Percentiles rank a stretch among this genome's conserved stretches.
phyloP scores from a whole-genome alignment of 1,140 invertebrate species.

The Planococcus citri region DNA sequence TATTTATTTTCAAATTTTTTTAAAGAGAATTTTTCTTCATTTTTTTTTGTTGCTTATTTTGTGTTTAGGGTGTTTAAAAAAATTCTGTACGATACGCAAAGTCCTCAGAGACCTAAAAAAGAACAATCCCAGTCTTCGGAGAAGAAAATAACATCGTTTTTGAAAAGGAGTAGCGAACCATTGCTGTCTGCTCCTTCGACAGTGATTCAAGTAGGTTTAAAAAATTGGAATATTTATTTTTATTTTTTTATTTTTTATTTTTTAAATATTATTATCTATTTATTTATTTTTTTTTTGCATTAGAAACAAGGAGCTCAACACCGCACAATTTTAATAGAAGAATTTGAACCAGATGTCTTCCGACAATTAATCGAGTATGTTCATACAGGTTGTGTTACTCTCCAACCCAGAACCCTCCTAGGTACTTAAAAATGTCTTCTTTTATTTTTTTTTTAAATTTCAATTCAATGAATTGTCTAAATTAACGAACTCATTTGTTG shows the following conservation, averaged over 20 bases:
- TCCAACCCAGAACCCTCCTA: constrained; percentile 76
- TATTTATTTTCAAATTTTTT: no score
- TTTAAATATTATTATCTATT: constrained; percentile 38
- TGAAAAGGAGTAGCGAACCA: constrained; percentile 83
- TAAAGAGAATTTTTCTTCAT: neutral
- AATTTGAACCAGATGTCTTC: constrained; percentile 91
- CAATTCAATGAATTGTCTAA: neutral
- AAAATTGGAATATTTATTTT: no score
- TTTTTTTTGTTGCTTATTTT: constrained; percentile 14
- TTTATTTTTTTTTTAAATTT: neutral
- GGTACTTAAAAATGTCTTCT: constrained; percentile 48
- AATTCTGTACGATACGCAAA: constrained; percentile 68
- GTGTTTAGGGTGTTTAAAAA: constrained; percentile 73
- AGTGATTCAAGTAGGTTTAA: neutral
- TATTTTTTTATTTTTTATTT: neutral
- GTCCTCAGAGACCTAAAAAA: constrained; percentile 67
- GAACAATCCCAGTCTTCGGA: constrained; percentile 35
- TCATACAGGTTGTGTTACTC: constrained; percentile 86
- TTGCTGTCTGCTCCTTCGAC: constrained; percentile 33
- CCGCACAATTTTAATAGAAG: constrained; percentile 83
- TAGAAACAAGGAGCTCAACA: constrained; percentile 74
- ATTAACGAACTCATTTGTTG: neutral
- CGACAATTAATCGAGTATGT: constrained; percentile 91
- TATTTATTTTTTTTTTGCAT: constrained; percentile 10
- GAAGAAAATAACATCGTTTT: constrained; percentile 63